Conservation (phyloP, 2,797 vertebrate genomes). For the Furcifer pardalis region DNA sequence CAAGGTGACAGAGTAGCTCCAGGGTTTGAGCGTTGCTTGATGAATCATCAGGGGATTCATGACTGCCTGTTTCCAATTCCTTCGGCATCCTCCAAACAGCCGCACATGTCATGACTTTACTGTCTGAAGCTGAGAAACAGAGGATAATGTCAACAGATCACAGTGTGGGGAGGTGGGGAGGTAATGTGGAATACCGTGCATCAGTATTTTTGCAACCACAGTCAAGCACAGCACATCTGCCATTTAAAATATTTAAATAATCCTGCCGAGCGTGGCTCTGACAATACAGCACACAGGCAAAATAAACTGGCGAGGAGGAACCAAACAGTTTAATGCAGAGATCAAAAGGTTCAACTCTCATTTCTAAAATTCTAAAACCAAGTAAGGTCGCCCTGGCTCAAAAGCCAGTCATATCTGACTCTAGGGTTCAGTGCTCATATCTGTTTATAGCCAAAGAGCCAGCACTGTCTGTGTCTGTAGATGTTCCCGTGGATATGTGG, state of each 20-base stretch:
- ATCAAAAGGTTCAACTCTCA: conserved; percentile 27
- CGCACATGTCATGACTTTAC: conserved; percentile 90
- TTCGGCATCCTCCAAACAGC: conserved; percentile 96
- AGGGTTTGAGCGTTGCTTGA: conserved; percentile 93
- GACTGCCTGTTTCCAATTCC: conserved; percentile 92
- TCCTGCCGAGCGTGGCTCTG: conserved; percentile 49
- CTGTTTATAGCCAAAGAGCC: too few species aligned
- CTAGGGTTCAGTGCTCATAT: too few species aligned
- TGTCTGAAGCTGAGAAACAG: conserved; percentile 87
- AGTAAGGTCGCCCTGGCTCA: too few species aligned
- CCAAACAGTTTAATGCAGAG: conserved; percentile 45
- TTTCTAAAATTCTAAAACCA: conserved; percentile 42
- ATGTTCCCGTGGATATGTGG: too few species aligned
- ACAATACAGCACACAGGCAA: conserved; percentile 31
- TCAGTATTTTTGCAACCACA: conserved; percentile 56
- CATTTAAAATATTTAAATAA: conserved; percentile 64
- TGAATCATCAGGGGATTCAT: conserved; percentile 96
- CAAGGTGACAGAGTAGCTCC: conserved; percentile 98
- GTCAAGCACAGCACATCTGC: conserved; percentile 58
- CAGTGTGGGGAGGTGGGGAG: conserved; percentile 39
- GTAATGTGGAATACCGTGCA: conserved; percentile 50
- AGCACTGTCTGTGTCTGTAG: too few species aligned
- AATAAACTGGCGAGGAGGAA: conserved; percentile 37
- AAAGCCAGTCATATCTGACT: too few species aligned
- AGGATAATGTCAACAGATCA: conserved; percentile 72